Percentiles rank a stretch among this genome's conserved stretches.
Evolutionary conservation across 2,113 vertebrate species (phyloP).

Genomic region (Syngnathoides biaculeatus): DNA sequence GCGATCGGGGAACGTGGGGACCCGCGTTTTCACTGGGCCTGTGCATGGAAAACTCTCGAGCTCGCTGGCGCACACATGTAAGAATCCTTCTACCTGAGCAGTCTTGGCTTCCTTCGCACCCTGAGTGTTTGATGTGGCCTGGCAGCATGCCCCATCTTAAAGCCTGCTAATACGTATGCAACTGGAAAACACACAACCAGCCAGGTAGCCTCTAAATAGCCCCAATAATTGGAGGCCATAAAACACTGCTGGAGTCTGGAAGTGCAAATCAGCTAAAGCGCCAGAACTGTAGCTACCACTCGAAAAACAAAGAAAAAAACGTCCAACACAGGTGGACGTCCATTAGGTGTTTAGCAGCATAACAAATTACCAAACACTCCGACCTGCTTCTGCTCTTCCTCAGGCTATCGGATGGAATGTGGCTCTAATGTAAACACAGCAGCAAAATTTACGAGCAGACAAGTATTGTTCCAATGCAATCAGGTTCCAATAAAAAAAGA

Average conservation of each 20-base stretch:
- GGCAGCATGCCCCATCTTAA: conserved; percentile 39
- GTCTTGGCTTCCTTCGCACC: conserved; percentile 42
- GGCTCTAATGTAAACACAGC: conserved; percentile 70
- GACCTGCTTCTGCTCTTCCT: conserved; percentile 53
- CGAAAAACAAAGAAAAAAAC: conserved; percentile 46
- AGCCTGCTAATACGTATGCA: conserved; percentile 61
- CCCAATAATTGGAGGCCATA: conserved; percentile 74
- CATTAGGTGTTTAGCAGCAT: conserved; percentile 70
- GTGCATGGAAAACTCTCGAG: not conserved
- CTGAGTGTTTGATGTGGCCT: conserved; percentile 59
- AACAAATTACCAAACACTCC: conserved; percentile 74
- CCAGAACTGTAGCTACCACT: conserved; percentile 53
- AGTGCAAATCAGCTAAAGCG: conserved; percentile 55
- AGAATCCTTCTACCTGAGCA: conserved; percentile 39
- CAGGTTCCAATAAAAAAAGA: conserved; percentile 58
- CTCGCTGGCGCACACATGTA: conserved; percentile 13
- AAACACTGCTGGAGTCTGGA: conserved; percentile 69
- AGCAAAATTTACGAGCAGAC: conserved; percentile 70
- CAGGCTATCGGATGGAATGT: conserved; percentile 60
- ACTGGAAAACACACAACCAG: conserved; percentile 57
- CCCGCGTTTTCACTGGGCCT: conserved; percentile 3
- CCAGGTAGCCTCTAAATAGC: conserved; percentile 67
- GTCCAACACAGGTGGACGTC: conserved; percentile 64
- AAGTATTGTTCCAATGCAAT: conserved; percentile 67
- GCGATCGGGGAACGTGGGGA: conserved; percentile 30